These are phyloP conservation scores for Zaprionus lineosus DNA, from an alignment of 2,888 invertebrate species.

Conservation along the genomic window DNA sequence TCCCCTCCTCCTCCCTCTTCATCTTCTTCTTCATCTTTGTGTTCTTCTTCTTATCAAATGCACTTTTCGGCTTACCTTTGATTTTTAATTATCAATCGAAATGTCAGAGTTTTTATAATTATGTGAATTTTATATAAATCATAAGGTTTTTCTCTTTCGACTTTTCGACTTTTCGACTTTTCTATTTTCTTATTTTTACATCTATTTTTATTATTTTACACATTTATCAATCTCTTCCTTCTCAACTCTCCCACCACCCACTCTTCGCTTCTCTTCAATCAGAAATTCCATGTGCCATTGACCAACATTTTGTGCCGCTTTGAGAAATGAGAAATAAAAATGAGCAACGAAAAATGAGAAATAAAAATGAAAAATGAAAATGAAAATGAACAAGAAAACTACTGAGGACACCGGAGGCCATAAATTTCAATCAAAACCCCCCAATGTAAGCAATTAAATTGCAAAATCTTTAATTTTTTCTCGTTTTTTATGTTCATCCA, in stretches of 20 bases:
- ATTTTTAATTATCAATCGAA: neutral
- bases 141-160: slow-evolving; percentile 11
- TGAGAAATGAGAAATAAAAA: slow-evolving; percentile 47
- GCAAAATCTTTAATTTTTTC: slow-evolving; percentile 48
- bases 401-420: slow-evolving; percentile 66
- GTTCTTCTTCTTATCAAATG: no score
- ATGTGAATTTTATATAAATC: slow-evolving; percentile 7
- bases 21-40: no score
- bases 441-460: slow-evolving; percentile 71
- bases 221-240: no score
- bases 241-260: no score
- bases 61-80: no score
- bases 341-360: slow-evolving; percentile 20
- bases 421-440: slow-evolving; percentile 69
- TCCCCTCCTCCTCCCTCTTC: no score
- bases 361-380: slow-evolving; percentile 29
- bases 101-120: neutral
- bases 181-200: no score
- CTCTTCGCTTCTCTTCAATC: no score
- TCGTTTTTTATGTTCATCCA: slow-evolving; percentile 26
- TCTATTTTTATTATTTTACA: no score
- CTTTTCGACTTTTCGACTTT: no score
- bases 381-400: slow-evolving; percentile 30
- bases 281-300: slow-evolving; percentile 57
- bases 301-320: slow-evolving; percentile 56